A percentile compares a stretch with the other conserved stretches of the same genome.
phyloP scores from a whole-genome alignment of 1,140 invertebrate species.

The Teleogryllus occipitalis region DNA sequence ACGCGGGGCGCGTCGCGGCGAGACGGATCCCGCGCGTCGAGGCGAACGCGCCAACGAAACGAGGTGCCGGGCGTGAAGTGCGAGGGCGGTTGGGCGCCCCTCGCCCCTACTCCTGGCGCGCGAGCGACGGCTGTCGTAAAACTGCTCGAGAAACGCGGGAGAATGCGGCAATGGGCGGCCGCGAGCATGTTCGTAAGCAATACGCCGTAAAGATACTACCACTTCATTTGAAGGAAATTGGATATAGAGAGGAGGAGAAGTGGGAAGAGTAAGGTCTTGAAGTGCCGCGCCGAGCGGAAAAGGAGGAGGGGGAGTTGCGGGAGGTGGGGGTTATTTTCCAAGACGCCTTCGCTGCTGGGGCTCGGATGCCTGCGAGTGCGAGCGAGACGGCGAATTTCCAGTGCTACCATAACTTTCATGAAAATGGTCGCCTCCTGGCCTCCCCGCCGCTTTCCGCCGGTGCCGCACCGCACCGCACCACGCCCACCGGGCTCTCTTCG shows the following conservation, averaged over 20 bases:
- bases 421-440: neutral
- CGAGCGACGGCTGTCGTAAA: neutral
- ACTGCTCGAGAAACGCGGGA: neutral
- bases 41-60: neutral
- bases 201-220: slow-evolving; percentile 3
- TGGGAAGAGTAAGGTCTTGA: neutral
- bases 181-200: neutral
- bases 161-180: neutral
- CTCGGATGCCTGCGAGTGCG: neutral
- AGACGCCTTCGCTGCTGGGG: neutral
- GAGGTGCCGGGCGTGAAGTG: neutral
- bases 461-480: no score
- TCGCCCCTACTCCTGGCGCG: no score
- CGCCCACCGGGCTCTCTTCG: neutral
- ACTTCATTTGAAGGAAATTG: slow-evolving; percentile 5
- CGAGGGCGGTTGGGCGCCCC: neutral
- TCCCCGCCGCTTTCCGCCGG: no score
- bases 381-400: neutral
- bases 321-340: neutral
- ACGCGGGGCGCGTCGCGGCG: no score
- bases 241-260: neutral
- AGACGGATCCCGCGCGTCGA: no score
- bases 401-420: neutral
- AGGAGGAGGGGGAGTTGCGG: no score
- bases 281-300: neutral